These are phyloP conservation scores for Melanostigma gelatinosum DNA, from an alignment of 2,113 vertebrate species.

Conservation along the genomic window DNA sequence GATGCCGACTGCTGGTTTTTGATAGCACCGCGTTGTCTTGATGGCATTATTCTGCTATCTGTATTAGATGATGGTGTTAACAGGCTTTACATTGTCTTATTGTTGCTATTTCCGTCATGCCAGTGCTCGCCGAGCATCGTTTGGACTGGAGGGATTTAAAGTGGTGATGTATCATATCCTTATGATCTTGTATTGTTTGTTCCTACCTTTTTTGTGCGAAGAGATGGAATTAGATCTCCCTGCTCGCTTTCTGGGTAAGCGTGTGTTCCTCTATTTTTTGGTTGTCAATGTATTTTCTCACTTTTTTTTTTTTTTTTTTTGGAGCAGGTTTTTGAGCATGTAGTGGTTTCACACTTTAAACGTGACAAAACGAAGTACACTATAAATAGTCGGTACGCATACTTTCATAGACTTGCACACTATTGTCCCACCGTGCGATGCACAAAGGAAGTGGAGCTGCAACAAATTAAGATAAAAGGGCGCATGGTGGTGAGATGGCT, in stretches of 20 bases:
- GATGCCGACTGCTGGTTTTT: slow-evolving; percentile 46
- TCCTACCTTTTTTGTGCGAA: background rate
- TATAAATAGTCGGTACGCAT: background rate
- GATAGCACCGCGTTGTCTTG: slow-evolving; percentile 37
- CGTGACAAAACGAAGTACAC: background rate
- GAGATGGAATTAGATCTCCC: background rate
- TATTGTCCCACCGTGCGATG: background rate
- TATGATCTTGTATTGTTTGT: background rate
- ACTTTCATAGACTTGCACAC: background rate
- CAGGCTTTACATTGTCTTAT: background rate
- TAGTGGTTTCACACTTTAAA: background rate
- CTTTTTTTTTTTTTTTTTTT: background rate
- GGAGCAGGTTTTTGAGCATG: background rate
- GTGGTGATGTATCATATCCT: background rate
- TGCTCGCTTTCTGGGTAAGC: background rate
- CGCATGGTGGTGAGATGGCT: background rate
- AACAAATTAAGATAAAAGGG: slow-evolving; percentile 15
- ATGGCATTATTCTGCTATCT: slow-evolving; percentile 36
- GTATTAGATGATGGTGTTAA: slow-evolving; percentile 15
- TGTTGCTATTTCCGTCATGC: background rate
- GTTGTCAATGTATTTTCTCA: background rate
- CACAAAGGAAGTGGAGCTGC: slow-evolving; percentile 19
- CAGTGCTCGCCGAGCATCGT: background rate
- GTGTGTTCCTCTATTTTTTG: background rate
- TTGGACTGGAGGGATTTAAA: background rate